phyloP scores from a whole-genome alignment of 2,113 vertebrate species.

The Rhegmatorhina hoffmannsi region DNA sequence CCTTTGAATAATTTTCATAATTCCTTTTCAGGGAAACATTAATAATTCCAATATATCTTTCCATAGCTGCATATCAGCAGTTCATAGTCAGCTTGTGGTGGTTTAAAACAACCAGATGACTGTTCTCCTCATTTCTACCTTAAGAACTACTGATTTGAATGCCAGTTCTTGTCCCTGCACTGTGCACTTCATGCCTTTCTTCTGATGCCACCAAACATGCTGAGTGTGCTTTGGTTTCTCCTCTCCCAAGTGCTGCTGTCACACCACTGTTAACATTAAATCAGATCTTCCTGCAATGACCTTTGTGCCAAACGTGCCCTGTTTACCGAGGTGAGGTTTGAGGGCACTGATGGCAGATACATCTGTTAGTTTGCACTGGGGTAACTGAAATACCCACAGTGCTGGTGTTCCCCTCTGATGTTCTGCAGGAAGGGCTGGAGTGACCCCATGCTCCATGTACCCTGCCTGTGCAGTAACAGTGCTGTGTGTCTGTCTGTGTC shows the following conservation, averaged over 20 bases:
- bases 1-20: background rate
- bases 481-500: background rate
- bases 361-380: background rate
- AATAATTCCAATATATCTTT: background rate
- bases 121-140: background rate
- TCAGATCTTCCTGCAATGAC: background rate
- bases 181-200: background rate
- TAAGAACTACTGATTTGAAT: background rate
- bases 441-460: background rate
- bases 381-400: background rate
- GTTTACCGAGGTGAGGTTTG: background rate
- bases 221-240: background rate
- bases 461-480: background rate
- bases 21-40: constrained; percentile 12
- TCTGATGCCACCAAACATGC: background rate
- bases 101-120: background rate
- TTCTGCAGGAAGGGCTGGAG: background rate
- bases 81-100: background rate
- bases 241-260: background rate
- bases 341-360: background rate
- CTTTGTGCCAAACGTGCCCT: background rate
- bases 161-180: background rate
- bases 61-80: background rate
- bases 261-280: background rate
- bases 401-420: background rate